These are phyloP conservation scores for Picathartes gymnocephalus DNA, from an alignment of 2,113 vertebrate species.

Conservation along the genomic window DNA sequence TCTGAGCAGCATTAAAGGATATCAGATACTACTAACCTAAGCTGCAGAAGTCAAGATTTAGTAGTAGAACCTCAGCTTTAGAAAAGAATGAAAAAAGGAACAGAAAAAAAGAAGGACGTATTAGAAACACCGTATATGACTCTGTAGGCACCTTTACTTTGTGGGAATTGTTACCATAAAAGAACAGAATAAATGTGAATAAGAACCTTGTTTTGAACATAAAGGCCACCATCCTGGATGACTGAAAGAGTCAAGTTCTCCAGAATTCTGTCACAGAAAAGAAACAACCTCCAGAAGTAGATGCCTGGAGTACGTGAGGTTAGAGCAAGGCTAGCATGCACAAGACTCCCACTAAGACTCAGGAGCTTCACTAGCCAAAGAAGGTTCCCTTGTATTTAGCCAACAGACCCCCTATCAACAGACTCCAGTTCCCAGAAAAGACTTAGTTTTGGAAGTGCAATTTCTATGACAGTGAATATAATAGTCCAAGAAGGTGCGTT, in stretches of 20 bases:
- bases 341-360: neutral
- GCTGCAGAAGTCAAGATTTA: neutral
- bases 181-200: neutral
- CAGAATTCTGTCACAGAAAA: neutral
- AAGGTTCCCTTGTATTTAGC: neutral
- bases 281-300: neutral
- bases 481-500: neutral
- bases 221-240: neutral
- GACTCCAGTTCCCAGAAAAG: neutral
- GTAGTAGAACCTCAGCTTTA: neutral
- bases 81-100: neutral
- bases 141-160: neutral
- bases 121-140: neutral
- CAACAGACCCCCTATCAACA: rapidly evolving
- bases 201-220: neutral
- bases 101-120: neutral
- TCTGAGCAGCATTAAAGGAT: neutral
- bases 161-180: neutral
- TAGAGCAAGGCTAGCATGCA: neutral
- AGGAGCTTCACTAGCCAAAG: neutral
- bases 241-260: neutral
- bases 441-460: neutral
- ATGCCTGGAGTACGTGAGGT: neutral
- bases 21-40: neutral
- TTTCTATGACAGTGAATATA: neutral